Base-by-base conservation (phyloP, 2,113 vertebrate species). In the Paratilapia polleni region DNA sequence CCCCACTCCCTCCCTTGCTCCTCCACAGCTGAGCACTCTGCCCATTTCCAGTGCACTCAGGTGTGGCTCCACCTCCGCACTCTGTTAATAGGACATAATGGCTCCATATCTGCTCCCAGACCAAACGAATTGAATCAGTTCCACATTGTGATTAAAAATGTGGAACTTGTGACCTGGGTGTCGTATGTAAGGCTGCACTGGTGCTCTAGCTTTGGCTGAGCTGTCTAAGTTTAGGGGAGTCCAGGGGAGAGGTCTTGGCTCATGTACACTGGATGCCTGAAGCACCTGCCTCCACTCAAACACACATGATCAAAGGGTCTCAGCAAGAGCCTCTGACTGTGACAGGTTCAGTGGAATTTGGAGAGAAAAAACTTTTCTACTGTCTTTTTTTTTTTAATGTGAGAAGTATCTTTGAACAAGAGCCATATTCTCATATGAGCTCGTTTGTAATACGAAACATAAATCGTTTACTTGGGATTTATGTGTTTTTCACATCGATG, bases 91-190 rank as follows among this genome's bases (percentile, higher is more conserved):
- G 88, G 77, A 87, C 43, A 75, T 92, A 93, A 94, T 93, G 92
- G 84, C 87, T 94, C 83, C 86, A 70, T 92, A 93, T 93, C 88
- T 91, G 85, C 87, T 93, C 87, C 68, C 82, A 76, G 77, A 91
- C 87, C 87, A 91, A 88, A 93, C 93, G 82, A 93, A 94, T 93
- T 92, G 79, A 94, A 93, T 94, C 91, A 91, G 87, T 93, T 94
- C 92, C 93, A 91, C 88, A 61, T 77, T 83, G 89, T 93, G 85
- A 93, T 93, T 94, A 93, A 68, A 77, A 84, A 70, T 34, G 86
- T 86, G 59, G 56, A 79, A 74, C 58, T 22, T 73, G 86, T 77
- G 73, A 81, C 83, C 63, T 31, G 64, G 68, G 34, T 60, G 62
- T 76, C 76, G 74, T 64, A 52, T 3, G 43, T 26, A 12, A 63